Conservation (phyloP, 2,888 invertebrate genomes). For the Notocelia uddmanniana region DNA sequence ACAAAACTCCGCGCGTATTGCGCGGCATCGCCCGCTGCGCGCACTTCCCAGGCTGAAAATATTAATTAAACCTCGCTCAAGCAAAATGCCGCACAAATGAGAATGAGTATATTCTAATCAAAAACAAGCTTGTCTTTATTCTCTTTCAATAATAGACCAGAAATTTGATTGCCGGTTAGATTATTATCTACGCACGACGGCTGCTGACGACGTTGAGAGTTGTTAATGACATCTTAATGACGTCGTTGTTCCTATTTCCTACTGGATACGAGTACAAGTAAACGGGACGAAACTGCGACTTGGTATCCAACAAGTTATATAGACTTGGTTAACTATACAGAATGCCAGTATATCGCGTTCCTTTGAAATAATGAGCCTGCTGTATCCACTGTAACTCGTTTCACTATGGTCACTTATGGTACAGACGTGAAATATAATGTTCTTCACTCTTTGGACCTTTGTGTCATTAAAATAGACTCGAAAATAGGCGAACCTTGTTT, state of each 20-base stretch:
- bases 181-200: constrained; percentile 53
- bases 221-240: constrained; percentile 67
- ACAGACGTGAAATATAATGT: too few relatives aligned
- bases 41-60: constrained; percentile 19
- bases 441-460: too few relatives aligned
- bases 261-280: constrained; percentile 46
- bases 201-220: constrained; percentile 60
- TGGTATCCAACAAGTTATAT: not conserved
- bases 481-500: too few relatives aligned
- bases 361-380: too few relatives aligned
- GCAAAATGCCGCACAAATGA: constrained; percentile 31
- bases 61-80: constrained; percentile 41
- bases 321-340: too few relatives aligned
- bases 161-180: constrained; percentile 47
- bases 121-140: constrained; percentile 40
- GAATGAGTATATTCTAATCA: constrained; percentile 41
- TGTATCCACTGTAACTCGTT: too few relatives aligned
- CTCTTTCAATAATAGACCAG: constrained; percentile 35
- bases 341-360: too few relatives aligned
- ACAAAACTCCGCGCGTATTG: constrained; percentile 29
- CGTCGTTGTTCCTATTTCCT: constrained; percentile 51
- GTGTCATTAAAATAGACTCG: too few relatives aligned
- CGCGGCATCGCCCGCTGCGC: constrained; percentile 11
- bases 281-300: constrained; percentile 16
- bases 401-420: too few relatives aligned